A percentile compares a stretch with the other conserved stretches of the same genome.
Conservation (phyloP, 2,797 vertebrate genomes). For the Spondyliosoma cantharus region DNA sequence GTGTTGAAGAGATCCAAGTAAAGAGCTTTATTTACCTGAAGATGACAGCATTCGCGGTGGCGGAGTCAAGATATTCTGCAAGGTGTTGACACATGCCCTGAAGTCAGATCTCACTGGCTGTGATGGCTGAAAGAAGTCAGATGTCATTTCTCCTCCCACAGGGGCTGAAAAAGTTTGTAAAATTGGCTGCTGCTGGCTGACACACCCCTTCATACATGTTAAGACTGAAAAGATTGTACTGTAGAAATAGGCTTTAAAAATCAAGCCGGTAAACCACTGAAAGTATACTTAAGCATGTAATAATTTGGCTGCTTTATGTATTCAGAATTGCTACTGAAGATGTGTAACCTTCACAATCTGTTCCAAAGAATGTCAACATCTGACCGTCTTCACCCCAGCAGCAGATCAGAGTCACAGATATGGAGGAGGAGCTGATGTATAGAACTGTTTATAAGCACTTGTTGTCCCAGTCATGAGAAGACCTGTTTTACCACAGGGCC, state of each 20-base stretch:
- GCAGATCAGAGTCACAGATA: neutral
- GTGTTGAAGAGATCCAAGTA: neutral
- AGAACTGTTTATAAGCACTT: neutral
- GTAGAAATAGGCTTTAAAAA: neutral
- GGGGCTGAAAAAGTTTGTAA: neutral
- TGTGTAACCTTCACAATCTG: neutral
- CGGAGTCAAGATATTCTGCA: neutral
- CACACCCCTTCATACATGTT: neutral
- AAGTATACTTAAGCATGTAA: neutral
- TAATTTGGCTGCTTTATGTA: neutral
- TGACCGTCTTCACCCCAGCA: neutral
- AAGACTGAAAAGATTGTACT: too few species aligned
- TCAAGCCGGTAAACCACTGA: neutral
- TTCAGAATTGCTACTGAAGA: neutral
- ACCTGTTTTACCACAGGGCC: neutral
- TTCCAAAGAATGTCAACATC: neutral
- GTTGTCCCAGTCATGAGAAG: neutral
- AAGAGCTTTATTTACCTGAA: conserved; percentile 48
- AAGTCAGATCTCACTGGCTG: conserved; percentile 40
- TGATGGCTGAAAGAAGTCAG: neutral
- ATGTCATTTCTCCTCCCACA: conserved; percentile 50
- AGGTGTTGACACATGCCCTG: neutral
- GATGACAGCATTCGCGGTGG: conserved; percentile 10
- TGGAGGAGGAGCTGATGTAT: neutral
- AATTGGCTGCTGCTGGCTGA: neutral